These are phyloP conservation scores for Setipinna tenuifilis DNA, from an alignment of 2,797 vertebrate species.

Conservation along the genomic window DNA sequence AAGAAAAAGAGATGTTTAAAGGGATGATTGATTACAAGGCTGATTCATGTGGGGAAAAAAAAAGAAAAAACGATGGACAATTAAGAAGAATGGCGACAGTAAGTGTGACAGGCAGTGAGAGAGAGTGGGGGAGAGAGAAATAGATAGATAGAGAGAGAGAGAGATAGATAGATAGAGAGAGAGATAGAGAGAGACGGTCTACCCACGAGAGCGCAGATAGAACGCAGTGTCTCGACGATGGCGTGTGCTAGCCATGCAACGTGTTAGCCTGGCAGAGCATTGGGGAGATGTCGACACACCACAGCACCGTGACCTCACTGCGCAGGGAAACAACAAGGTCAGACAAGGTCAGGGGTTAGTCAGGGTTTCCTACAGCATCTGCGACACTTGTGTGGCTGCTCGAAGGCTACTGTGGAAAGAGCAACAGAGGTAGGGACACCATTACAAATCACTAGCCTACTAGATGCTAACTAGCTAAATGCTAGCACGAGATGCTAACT, in stretches of 20 bases:
- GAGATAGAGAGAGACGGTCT: constrained; percentile 58
- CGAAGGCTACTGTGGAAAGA: neutral
- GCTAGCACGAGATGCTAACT: neutral
- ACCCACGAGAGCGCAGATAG: constrained; percentile 49
- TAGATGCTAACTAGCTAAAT: neutral
- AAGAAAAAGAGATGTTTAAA: neutral
- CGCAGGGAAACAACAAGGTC: constrained; percentile 60
- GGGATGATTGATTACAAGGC: neutral
- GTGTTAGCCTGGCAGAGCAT: constrained; percentile 50
- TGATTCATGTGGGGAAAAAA: neutral
- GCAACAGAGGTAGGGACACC: constrained; percentile 31
- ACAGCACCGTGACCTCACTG: constrained; percentile 53
- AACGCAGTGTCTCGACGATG: constrained; percentile 38
- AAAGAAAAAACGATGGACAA: constrained; percentile 23
- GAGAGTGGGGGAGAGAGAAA: constrained; percentile 27
- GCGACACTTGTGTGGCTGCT: neutral
- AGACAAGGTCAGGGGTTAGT: constrained; percentile 57
- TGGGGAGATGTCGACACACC: constrained; percentile 47
- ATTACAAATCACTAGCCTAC: neutral
- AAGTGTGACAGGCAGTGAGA: neutral
- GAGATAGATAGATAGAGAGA: no score
- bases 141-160: no score
- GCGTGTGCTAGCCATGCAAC: constrained; percentile 59
- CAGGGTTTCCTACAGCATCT: neutral
- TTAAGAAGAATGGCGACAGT: constrained; percentile 25